Evolutionary conservation across 2,888 invertebrate species (phyloP), one percentile per base, ranked within the genome.

Genomic region (Epinotia nisella): DNA sequence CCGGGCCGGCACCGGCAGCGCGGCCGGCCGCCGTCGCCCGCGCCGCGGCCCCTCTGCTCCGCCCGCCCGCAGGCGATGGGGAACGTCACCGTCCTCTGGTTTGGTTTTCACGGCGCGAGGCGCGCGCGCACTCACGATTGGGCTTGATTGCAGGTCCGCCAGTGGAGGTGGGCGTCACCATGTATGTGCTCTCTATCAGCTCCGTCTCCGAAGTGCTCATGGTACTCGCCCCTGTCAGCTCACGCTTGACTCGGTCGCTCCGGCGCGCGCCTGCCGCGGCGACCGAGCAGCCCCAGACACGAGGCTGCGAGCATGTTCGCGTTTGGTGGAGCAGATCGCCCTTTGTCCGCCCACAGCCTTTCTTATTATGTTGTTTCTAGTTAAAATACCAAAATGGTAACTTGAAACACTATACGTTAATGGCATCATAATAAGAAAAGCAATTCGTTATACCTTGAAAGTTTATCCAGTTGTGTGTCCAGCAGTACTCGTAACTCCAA

Each of bases 171-270:
- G 98, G 98, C 94, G 98, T 98, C 95, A 98, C 98, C 95, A 98
- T 98, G 97, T 98, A 98, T 96, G 98, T 98, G 95, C 97, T 98
- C 95, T 98, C 98, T 95, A 98, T 98, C 96, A 98, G 98, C 95
- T 98, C 98, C 94, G 97, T 98, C 94, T 98, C 98, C 94, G 98
- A 98, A 96, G 98, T 98, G 94, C 97, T 98, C 96, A 98, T 98
- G 98, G 98, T 98, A 97, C 93, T 92, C 93, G 91, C 87, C 88
- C 85, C 85, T 88, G 86, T 90, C 94, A 94, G 92, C 91, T 89
- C 86, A 86, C 88, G 89, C 90, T 90, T 90, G 90, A 83, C 90
- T 90, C 90, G 90, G 90, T 88, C 89, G 87, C 87, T 83, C 77
- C 85, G 86, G 86, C 79, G 84, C 83, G 81, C 79, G 81, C 81